A percentile compares a stretch with the other conserved stretches of the same genome.
Conservation (phyloP, 1,140 invertebrate genomes). For the Drosophila cardini region DNA sequence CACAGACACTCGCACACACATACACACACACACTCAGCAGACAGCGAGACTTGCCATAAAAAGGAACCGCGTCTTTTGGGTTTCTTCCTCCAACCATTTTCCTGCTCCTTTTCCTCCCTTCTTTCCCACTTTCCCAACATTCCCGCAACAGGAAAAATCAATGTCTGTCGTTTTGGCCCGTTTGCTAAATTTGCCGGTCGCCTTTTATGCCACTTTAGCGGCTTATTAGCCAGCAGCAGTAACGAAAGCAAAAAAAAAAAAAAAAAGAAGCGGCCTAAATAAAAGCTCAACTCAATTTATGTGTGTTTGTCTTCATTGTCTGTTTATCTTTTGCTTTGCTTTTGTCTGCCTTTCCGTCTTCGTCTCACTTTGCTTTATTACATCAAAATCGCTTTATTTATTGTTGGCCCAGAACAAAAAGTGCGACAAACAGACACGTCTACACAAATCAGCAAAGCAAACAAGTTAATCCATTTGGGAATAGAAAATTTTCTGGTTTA, state of each 20-base stretch:
- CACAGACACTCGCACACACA: conserved; percentile 3
- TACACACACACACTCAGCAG: conserved; percentile 41
- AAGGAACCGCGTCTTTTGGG: conserved; percentile 49
- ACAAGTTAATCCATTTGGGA: no score
- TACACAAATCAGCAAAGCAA: no score
- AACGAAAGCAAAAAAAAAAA: conserved; percentile 29
- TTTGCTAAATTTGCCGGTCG: conserved; percentile 30
- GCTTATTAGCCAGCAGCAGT: conserved; percentile 59
- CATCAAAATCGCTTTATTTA: conserved; percentile 44
- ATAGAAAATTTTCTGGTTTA: no score
- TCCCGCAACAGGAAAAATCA: conserved; percentile 51
- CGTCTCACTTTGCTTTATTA: conserved; percentile 22
- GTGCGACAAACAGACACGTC: conserved; percentile 5
- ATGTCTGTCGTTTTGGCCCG: conserved; percentile 53
- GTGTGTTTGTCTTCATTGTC: conserved; percentile 29
- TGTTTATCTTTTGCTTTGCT: conserved; percentile 30
- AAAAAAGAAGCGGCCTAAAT: conserved; percentile 19
- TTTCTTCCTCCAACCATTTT: conserved; percentile 1
- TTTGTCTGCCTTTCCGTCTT: conserved; percentile 13
- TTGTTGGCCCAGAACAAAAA: conserved; percentile 29
- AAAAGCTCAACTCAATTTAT: conserved; percentile 37
- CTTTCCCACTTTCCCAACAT: not conserved
- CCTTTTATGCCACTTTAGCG: conserved; percentile 45
- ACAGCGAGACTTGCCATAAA: conserved; percentile 65
- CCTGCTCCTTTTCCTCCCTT: not conserved